Evolutionary conservation across 2,797 vertebrate genomes (phyloP).

Genomic region (Peromyscus nudipes): DNA sequence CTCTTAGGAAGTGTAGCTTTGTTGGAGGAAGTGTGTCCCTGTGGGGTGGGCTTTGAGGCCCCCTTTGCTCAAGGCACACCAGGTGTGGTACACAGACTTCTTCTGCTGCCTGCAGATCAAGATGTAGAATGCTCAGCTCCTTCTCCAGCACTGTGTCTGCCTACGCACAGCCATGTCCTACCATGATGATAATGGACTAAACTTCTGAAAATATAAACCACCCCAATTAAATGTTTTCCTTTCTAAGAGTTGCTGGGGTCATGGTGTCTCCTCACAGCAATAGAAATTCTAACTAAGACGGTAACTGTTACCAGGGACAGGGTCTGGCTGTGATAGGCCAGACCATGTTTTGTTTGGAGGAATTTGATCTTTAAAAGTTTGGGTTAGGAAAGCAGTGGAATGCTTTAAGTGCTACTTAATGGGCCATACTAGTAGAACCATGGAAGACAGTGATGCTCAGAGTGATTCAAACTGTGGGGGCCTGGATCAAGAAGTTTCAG

Average conservation of each 20-base stretch:
- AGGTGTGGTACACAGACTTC: not conserved
- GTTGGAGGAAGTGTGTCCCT: not conserved
- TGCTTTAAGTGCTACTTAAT: no score
- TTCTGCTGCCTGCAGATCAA: not conserved
- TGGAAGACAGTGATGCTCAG: no score
- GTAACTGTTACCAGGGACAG: no score
- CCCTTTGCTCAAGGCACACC: not conserved
- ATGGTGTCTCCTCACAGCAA: not conserved
- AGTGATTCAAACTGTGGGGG: no score
- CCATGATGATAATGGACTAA: not conserved
- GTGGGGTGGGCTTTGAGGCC: not conserved
- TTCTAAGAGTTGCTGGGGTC: not conserved
- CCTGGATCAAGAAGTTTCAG: no score
- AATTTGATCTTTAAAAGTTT: no score
- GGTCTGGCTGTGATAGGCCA: no score
- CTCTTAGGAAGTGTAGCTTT: not conserved
- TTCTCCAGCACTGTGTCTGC: not conserved
- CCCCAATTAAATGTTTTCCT: not conserved
- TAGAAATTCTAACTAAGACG: not conserved
- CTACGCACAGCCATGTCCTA: no score
- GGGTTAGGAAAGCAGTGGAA: no score
- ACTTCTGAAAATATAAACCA: not conserved
- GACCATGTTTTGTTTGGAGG: no score
- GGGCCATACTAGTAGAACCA: no score
- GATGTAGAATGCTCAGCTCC: not conserved